These are phyloP conservation scores for Hippocampus abdominalis DNA, from an alignment of 2,113 vertebrate genomes.

Conservation along the genomic window DNA sequence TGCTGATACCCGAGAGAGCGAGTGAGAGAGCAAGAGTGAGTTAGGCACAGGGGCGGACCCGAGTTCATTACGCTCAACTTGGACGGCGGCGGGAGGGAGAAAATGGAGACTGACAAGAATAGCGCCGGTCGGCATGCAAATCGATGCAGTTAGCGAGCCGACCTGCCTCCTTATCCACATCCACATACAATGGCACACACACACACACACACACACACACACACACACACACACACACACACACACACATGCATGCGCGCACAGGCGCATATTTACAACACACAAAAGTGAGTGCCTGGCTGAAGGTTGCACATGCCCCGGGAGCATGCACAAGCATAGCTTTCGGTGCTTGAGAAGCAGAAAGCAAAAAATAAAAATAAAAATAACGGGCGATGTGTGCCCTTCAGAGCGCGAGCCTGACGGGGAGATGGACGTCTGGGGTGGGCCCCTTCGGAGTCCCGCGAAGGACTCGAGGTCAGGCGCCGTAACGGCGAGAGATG, in stretches of 20 bases:
- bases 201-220: constrained; percentile 24
- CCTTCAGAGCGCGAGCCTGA: constrained; percentile 50
- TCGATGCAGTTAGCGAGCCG: constrained; percentile 50
- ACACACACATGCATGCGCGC: constrained; percentile 19
- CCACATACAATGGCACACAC: constrained; percentile 23
- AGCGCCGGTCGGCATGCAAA: constrained; percentile 49
- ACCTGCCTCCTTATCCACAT: constrained; percentile 31
- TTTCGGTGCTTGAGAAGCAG: constrained; percentile 6
- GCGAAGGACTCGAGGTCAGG: constrained; percentile 36
- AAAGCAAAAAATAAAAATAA: constrained; percentile 20
- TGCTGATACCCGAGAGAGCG: constrained; percentile 6
- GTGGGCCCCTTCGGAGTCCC: constrained; percentile 55
- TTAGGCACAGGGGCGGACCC: constrained; percentile 37
- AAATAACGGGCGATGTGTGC: constrained; percentile 39
- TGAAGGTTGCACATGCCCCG: constrained; percentile 48
- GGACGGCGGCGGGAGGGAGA: constrained; percentile 42
- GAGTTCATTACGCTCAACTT: constrained; percentile 62
- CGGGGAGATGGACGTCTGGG: constrained; percentile 49
- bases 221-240: constrained; percentile 9
- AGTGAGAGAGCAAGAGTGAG: constrained; percentile 2
- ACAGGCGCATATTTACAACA: not conserved
- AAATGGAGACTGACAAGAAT: constrained; percentile 56
- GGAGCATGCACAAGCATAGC: constrained; percentile 28
- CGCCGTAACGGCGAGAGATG: constrained; percentile 38
- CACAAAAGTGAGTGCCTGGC: constrained; percentile 11